Base-by-base conservation (phyloP, 2,113 vertebrate species). In the Notothenia rossii region DNA sequence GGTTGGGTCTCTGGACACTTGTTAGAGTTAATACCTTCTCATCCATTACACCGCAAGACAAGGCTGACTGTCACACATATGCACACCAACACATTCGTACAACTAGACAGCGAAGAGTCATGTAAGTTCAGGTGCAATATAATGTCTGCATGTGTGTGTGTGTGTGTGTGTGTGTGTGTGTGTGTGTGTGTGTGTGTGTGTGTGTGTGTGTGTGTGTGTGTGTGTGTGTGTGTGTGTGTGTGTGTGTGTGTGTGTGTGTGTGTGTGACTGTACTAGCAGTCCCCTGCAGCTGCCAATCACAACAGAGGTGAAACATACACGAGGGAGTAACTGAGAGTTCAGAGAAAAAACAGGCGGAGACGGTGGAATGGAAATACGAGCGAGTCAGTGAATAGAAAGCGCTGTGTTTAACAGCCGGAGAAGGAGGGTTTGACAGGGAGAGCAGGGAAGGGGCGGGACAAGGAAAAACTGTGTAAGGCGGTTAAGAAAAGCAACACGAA, bases 1-100 rank as follows among this genome's bases (percentile, higher is more conserved):
- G 79, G 78, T 75, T 71, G 75, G 76, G 89, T 92, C 90, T 88
- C 90, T 84, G 83, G 90, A 80, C 86, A 92, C 88, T 92, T 90
- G 86, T 92, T 93, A 85, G 77, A 88, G 76, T 88, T 85, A 78
- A 89, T 72, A 20, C 51, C 25, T 60, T 78, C 77, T 83, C 85
- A 88, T 88, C 84, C 75, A 86, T 89, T 89, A 86, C 87, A 77
- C 67, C 72, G 56, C 40, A 51, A 78, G 60, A 82, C 79, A 80
- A 81, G 65, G 73, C 33, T 63, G 61, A 64, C 66, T 79, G 72
- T 85, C 74, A 51, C 70, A 50, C 65, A 75, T 65, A 64, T 48
- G 20, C 59, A 65, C 48, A 2, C 43, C 68, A 54, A 48, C 62
- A 60, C 48, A 59, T 22, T 46, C 55, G 33, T 2, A 61, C 59